phyloP scores from a whole-genome alignment of 2,888 invertebrate genomes.

The Gari tellinella region DNA sequence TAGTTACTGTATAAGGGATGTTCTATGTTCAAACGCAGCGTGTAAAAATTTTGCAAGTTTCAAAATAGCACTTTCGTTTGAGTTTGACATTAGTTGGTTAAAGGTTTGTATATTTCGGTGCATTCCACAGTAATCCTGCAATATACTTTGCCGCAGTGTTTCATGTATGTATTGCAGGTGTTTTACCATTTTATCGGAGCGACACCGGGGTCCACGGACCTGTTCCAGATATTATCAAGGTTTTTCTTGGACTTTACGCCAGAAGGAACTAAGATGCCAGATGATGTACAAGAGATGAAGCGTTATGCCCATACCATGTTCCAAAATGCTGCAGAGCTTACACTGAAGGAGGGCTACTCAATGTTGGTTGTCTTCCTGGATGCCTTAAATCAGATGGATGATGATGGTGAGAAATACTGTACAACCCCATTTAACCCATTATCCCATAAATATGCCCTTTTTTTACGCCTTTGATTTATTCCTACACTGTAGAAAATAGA shows the following conservation, averaged over 20 bases:
- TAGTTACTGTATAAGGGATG: no score
- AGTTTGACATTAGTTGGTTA: no score
- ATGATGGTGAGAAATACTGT: conserved; percentile 65
- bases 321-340: conserved; percentile 31
- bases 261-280: conserved; percentile 51
- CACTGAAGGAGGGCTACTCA: conserved; percentile 39
- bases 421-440: no score
- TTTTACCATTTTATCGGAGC: conserved; percentile 71
- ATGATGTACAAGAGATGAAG: conserved; percentile 62
- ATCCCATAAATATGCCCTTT: no score
- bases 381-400: conserved; percentile 70
- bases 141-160: no score
- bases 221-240: conserved; percentile 58
- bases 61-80: no score
- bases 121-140: no score
- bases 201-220: conserved; percentile 65
- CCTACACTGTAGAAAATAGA: no score
- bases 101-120: no score
- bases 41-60: no score
- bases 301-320: conserved; percentile 61
- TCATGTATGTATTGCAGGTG: conserved; percentile 54
- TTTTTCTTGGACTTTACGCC: conserved; percentile 64
- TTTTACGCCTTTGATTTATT: no score
- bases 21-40: no score
- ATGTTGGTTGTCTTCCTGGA: conserved; percentile 62